Conservation (phyloP, 2,113 vertebrate genomes). For the Mustelus asterias region DNA sequence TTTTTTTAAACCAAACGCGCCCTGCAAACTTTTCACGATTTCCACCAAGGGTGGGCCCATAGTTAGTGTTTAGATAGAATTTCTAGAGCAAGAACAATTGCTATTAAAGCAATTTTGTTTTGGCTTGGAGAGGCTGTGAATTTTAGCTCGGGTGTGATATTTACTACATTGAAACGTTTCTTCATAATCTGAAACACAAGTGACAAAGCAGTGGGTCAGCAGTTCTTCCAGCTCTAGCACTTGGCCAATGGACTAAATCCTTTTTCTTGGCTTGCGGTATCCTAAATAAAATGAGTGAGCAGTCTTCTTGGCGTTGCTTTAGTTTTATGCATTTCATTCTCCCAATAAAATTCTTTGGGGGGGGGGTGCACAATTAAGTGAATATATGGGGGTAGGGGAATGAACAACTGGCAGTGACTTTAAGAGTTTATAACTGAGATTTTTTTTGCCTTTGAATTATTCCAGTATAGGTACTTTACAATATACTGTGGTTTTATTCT, state of each 20-base stretch:
- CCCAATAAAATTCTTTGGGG: too few species aligned
- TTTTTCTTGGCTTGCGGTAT: not conserved
- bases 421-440: not conserved
- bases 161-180: not conserved
- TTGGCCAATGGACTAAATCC: not conserved
- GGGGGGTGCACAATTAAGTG: not conserved
- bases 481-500: slow-evolving; percentile 27
- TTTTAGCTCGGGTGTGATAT: not conserved
- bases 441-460: slow-evolving; percentile 2
- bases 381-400: not conserved
- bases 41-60: not conserved
- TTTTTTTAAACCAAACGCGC: not conserved
- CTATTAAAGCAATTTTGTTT: not conserved
- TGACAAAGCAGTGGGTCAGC: not conserved
- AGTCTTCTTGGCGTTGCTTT: not conserved
- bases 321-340: not conserved
- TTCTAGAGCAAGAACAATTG: not conserved
- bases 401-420: not conserved
- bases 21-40: not conserved
- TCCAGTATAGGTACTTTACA: not conserved
- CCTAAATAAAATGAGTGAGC: not conserved
- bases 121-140: not conserved
- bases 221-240: not conserved
- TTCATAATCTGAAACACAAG: not conserved
- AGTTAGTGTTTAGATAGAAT: not conserved